These are phyloP conservation scores for Pandemis cinnamomeana DNA, from an alignment of 2,888 invertebrate genomes.

Conservation along the genomic window DNA sequence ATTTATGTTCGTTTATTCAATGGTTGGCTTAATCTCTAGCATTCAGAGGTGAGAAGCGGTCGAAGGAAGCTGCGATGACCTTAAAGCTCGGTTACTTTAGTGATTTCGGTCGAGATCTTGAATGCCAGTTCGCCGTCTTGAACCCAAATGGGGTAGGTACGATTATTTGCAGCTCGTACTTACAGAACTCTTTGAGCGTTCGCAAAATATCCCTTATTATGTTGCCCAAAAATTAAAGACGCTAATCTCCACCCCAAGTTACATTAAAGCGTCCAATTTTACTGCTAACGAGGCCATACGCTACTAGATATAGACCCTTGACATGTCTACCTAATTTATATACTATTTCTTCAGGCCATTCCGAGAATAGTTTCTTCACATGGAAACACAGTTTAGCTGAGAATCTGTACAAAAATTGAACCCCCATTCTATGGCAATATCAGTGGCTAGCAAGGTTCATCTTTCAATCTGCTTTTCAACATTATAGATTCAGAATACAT, in stretches of 20 bases:
- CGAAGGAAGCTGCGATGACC: conserved; percentile 26
- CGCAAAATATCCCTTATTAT: too few relatives aligned
- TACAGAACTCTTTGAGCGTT: neutral
- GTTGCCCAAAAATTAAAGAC: neutral
- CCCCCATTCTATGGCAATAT: neutral
- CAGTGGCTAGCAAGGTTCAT: neutral
- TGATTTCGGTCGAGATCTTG: conserved; percentile 14
- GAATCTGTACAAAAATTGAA: neutral
- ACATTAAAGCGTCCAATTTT: neutral
- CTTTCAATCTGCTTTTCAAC: conserved; percentile 2
- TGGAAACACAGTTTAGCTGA: neutral
- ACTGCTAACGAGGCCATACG: neutral
- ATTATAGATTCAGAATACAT: conserved; percentile 4
- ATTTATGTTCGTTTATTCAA: conserved; percentile 44
- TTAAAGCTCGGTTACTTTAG: conserved; percentile 16
- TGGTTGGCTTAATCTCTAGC: conserved; percentile 38
- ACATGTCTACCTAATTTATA: neutral
- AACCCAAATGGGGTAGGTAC: conserved; percentile 1
- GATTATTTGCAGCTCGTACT: neutral
- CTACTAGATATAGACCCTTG: neutral
- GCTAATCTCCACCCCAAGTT: neutral
- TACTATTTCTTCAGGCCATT: neutral
- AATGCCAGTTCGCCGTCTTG: neutral
- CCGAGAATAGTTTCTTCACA: neutral
- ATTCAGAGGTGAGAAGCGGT: conserved; percentile 36